These are phyloP conservation scores for Ctena decussata DNA, from an alignment of 2,888 invertebrate species.

Conservation along the genomic window DNA sequence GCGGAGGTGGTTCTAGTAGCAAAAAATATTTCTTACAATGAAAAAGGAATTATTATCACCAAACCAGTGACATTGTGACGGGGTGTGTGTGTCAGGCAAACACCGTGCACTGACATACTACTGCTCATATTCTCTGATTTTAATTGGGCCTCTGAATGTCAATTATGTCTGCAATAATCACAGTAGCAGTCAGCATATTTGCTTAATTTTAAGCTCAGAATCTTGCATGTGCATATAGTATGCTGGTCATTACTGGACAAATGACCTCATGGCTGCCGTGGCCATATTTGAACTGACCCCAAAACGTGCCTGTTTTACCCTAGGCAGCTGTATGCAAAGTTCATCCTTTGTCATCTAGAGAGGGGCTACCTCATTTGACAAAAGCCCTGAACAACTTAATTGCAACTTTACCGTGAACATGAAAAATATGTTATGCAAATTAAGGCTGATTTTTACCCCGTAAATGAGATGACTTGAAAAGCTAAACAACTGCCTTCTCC, in stretches of 20 bases:
- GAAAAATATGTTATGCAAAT: constrained; percentile 70
- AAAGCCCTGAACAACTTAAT: constrained; percentile 1
- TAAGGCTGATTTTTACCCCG: not conserved
- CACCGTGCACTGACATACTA: too few relatives aligned
- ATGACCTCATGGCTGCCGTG: not conserved
- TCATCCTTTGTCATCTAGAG: not conserved
- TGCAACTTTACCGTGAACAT: constrained; percentile 13
- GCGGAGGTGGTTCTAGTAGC: too few relatives aligned
- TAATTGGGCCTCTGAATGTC: too few relatives aligned
- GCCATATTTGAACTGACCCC: not conserved
- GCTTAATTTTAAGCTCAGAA: too few relatives aligned
- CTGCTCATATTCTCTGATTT: too few relatives aligned
- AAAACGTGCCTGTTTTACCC: not conserved
- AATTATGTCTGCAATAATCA: too few relatives aligned
- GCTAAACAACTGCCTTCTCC: not conserved
- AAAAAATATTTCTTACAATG: too few relatives aligned
- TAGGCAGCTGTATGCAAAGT: constrained; percentile 5
- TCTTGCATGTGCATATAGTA: not conserved
- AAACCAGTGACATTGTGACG: too few relatives aligned
- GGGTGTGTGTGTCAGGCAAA: too few relatives aligned
- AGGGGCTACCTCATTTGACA: not conserved
- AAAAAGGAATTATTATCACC: too few relatives aligned
- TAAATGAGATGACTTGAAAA: not conserved
- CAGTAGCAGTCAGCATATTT: too few relatives aligned
- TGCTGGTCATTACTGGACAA: not conserved